phyloP scores from a whole-genome alignment of 2,797 vertebrate genomes.

The Leptodactylus fallax region DNA sequence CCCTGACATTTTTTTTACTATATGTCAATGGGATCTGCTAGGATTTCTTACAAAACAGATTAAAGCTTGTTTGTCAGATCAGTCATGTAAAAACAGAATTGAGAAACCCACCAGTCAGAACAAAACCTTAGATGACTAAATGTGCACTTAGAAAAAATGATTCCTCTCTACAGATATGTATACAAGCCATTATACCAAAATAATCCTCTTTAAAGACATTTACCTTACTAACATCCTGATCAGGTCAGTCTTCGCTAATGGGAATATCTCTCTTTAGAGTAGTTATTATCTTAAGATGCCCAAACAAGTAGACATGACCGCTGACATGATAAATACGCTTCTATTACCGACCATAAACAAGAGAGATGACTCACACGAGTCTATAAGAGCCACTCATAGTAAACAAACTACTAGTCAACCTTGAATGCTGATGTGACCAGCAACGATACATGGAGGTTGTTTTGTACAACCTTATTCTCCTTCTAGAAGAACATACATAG shows the following conservation, averaged over 20 bases:
- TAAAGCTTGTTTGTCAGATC: background rate
- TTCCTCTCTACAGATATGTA: background rate
- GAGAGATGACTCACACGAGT: constrained; percentile 29
- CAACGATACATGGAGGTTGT: background rate
- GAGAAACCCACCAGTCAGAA: background rate
- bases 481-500: background rate
- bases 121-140: background rate
- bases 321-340: background rate
- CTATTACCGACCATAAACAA: background rate
- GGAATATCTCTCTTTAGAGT: background rate
- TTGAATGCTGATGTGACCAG: constrained; percentile 23
- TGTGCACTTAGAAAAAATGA: background rate
- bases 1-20: background rate
- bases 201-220: background rate
- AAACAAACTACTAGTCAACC: constrained; percentile 45
- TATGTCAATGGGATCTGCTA: background rate
- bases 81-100: background rate
- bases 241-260: background rate
- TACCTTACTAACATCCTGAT: background rate
- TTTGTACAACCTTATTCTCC: constrained; percentile 29
- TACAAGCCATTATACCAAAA: background rate
- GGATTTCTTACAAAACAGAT: background rate
- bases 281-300: constrained; percentile 10
- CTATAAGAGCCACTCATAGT: constrained; percentile 21
- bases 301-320: constrained; percentile 10